Percentiles rank a stretch among this genome's conserved stretches.
Conservation (phyloP, 2,888 invertebrate genomes). For the Eupithecia centaureata region DNA sequence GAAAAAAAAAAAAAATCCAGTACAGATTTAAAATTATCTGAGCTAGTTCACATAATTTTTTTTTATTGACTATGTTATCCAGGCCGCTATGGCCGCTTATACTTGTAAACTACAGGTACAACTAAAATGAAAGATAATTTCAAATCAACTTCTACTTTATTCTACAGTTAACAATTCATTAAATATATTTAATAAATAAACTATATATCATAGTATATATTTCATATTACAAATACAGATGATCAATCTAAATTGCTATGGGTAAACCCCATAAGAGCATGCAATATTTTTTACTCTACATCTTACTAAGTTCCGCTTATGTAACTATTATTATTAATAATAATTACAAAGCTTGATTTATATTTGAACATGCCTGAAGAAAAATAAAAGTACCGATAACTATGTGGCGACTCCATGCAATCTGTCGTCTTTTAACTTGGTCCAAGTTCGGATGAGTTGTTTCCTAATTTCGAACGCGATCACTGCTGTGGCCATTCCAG, state of each 20-base stretch:
- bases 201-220: too few species aligned
- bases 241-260: neutral
- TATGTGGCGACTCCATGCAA: constrained; percentile 37
- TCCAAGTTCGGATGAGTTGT: constrained; percentile 80
- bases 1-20: too few species aligned
- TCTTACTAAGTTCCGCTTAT: neutral
- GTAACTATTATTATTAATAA: too few species aligned
- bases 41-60: too few species aligned
- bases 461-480: constrained; percentile 92
- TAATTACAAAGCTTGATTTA: neutral
- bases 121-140: constrained; percentile 16
- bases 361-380: constrained; percentile 10
- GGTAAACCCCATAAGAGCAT: neutral
- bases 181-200: constrained; percentile 1
- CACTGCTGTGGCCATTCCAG: constrained; percentile 91
- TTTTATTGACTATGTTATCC: too few species aligned
- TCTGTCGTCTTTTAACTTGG: constrained; percentile 57
- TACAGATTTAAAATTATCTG: too few species aligned
- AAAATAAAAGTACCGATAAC: constrained; percentile 30
- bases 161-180: neutral
- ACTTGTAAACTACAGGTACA: constrained; percentile 10
- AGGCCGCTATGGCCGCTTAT: neutral
- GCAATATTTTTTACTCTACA: neutral
- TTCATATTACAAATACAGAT: constrained; percentile 2
- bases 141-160: constrained; percentile 36